Evolutionary conservation across 2,113 vertebrate genomes (phyloP), one percentile per base, ranked within the genome.

Genomic region (Dolichallabes microphthalmus): DNA sequence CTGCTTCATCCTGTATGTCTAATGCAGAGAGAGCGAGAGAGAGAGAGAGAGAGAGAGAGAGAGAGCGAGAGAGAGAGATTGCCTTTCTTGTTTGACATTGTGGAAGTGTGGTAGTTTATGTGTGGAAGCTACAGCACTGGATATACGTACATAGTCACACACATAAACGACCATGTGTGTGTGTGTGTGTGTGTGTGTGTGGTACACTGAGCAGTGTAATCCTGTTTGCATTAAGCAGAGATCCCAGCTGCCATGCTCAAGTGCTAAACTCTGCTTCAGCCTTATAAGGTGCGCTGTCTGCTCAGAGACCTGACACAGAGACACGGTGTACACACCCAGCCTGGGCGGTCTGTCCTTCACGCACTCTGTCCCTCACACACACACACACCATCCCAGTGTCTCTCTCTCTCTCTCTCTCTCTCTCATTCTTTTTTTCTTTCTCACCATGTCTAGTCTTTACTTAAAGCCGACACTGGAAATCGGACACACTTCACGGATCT

Each of bases 241-340:
- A 89, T 87, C 78, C 82, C 87, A 79, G 89, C 90, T 89, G 82
- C 89, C 27, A 78, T 80, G 82, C 80, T 82, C 79, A 86, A 86
- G 81, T 88, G 88, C 85, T 83, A 86, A 90, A 86, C 88, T 90
- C 90, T 66, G 68, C 74, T 53, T 77, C 86, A 92, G 90, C 93
- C 93, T 90, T 93, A 94, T 93, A 95, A 93, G 92, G 89, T 78
- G 76, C 2, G 76, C 91, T 79, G 82, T 73, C 85, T 82, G 87
- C 86, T 84, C 73, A 25, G 85, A 82, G 83, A 84, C 82, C 39
- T 90, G 91, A 90, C 82, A 89, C 83, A 82, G 66, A 58, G 74
- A 75, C 84, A 80, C 58, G 30, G 80, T 66, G 50, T 80, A 66
- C 86, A 87, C 86, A 87, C 86, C 86, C 86, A 66, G 58, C 82